Evolutionary conservation across 2,888 invertebrate genomes (phyloP).

Genomic region (Dugesia japonica): DNA sequence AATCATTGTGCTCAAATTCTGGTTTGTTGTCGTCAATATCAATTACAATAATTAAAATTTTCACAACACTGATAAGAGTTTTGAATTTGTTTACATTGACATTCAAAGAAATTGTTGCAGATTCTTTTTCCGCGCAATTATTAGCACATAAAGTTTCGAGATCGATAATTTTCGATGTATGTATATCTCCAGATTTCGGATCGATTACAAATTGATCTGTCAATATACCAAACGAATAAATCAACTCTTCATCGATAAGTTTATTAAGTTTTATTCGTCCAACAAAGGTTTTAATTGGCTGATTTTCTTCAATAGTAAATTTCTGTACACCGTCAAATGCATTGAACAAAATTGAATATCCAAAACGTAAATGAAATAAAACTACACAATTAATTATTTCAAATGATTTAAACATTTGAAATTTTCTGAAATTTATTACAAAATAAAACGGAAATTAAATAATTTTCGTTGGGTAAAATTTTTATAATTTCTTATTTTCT

Average conservation of each 20-base stretch:
- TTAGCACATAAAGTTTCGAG: background rate
- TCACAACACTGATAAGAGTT: background rate
- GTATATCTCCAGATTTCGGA: background rate
- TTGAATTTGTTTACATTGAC: background rate
- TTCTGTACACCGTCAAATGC: background rate
- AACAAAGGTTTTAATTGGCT: background rate
- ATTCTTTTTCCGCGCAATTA: background rate
- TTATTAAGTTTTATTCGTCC: background rate
- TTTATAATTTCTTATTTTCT: background rate
- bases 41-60: background rate
- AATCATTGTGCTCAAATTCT: background rate
- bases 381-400: background rate
- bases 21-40: slow-evolving; percentile 15
- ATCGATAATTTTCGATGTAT: background rate
- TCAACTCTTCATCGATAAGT: background rate
- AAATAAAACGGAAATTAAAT: no score
- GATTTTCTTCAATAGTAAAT: background rate
- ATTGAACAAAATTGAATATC: background rate
- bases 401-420: background rate
- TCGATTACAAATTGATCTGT: background rate
- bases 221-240: background rate
- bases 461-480: background rate
- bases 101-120: background rate
- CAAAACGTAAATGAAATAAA: background rate
- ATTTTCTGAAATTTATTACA: no score